Evolutionary conservation across 2,888 invertebrate species (phyloP).

Genomic region (Ophraella communa): DNA sequence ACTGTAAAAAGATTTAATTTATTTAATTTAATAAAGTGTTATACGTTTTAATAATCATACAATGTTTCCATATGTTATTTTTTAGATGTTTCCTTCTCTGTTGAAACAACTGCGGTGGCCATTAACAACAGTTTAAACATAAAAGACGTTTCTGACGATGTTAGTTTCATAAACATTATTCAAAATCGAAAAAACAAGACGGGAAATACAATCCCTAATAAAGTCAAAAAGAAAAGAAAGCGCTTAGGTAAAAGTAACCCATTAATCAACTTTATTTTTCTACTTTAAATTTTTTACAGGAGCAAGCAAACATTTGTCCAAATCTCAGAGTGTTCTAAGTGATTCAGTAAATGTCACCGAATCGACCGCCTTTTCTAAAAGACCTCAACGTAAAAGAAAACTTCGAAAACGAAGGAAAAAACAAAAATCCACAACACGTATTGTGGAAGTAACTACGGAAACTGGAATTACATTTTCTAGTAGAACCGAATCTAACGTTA

Average conservation of each 20-base stretch:
- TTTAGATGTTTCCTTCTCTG: not conserved
- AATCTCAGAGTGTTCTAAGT: no score
- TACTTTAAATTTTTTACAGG: no score
- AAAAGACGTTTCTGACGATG: not conserved
- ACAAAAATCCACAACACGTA: slow-evolving; percentile 27
- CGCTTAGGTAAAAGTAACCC: no score
- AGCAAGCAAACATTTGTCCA: no score
- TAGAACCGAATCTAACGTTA: slow-evolving; percentile 23
- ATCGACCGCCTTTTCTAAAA: not conserved
- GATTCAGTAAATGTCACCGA: not conserved
- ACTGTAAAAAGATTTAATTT: no score
- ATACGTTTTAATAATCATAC: no score
- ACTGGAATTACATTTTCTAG: slow-evolving; percentile 17
- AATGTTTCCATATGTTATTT: not conserved
- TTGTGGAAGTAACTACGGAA: slow-evolving; percentile 33
- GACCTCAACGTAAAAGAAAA: slow-evolving; percentile 19
- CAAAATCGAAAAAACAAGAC: not conserved
- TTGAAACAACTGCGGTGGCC: not conserved
- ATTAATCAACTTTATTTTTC: no score
- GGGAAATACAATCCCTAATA: not conserved
- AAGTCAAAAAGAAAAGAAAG: not conserved
- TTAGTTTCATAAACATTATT: no score
- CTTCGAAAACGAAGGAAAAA: slow-evolving; percentile 29
- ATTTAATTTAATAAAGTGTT: no score
- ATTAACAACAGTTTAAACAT: not conserved